Evolutionary conservation across 1,140 invertebrate species (phyloP).

Genomic region (Planococcus citri): DNA sequence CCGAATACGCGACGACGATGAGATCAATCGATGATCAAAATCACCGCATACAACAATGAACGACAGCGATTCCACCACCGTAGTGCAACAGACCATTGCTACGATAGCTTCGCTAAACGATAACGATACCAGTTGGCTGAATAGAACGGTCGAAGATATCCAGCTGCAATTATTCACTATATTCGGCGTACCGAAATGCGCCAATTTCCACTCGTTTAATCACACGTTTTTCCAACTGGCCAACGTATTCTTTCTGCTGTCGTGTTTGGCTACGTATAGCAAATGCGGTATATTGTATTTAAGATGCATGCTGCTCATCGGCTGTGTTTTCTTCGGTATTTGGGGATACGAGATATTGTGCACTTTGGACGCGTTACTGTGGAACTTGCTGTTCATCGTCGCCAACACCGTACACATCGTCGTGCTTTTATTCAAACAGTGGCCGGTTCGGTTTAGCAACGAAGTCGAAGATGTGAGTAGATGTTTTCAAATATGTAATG

Average conservation of each 20-base stretch:
- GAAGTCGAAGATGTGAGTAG: slow-evolving; percentile 66
- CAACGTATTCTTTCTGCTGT: slow-evolving; percentile 66
- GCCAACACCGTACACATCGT: slow-evolving; percentile 72
- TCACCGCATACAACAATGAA: no score
- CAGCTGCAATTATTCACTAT: background rate
- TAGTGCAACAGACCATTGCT: background rate
- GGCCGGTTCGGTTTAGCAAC: slow-evolving; percentile 67
- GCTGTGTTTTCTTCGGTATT: slow-evolving; percentile 58
- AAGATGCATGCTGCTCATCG: slow-evolving; percentile 58
- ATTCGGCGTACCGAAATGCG: slow-evolving; percentile 26
- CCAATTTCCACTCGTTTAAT: slow-evolving; percentile 42
- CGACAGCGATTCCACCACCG: no score
- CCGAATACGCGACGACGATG: no score
- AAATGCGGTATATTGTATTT: slow-evolving; percentile 66
- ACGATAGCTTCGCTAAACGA: background rate
- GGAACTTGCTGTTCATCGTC: slow-evolving; percentile 68
- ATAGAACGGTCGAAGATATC: background rate
- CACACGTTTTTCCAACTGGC: slow-evolving; percentile 71
- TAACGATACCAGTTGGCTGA: background rate
- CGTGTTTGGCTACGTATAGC: slow-evolving; percentile 63
- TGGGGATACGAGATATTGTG: slow-evolving; percentile 76
- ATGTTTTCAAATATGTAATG: background rate
- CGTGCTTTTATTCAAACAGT: slow-evolving; percentile 62
- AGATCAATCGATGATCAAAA: no score
- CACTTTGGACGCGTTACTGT: slow-evolving; percentile 69